These are phyloP conservation scores for Netelia inedita DNA, from an alignment of 2,888 invertebrate species.

Conservation along the genomic window DNA sequence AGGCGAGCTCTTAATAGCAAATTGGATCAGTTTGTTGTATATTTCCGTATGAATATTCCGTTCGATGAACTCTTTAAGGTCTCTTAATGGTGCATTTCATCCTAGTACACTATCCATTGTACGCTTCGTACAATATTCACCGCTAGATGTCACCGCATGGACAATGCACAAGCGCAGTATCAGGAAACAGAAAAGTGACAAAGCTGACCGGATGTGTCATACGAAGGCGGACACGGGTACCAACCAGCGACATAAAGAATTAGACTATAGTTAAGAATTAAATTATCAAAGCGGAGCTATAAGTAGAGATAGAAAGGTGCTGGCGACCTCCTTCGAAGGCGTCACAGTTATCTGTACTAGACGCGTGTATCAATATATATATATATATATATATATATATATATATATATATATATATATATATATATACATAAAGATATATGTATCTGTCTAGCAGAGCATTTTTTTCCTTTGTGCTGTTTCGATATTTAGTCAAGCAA, in stretches of 20 bases:
- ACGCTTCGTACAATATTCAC: too few relatives aligned
- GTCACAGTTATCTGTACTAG: neutral
- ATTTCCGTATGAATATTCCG: too few relatives aligned
- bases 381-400: neutral
- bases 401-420: neutral
- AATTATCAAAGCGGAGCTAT: conserved; percentile 42
- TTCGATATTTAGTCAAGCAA: conserved; percentile 50
- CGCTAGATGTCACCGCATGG: too few relatives aligned
- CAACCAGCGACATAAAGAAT: conserved; percentile 9
- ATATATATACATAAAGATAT: neutral
- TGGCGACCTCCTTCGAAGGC: conserved; percentile 55
- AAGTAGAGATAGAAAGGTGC: conserved; percentile 54
- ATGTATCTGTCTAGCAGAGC: neutral
- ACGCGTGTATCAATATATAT: neutral
- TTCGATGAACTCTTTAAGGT: too few relatives aligned
- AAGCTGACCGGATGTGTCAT: conserved; percentile 5
- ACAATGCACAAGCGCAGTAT: neutral
- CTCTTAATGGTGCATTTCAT: too few relatives aligned
- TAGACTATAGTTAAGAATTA: conserved; percentile 15
- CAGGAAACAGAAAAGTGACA: neutral
- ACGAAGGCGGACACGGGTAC: neutral
- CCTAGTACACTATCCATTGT: too few relatives aligned
- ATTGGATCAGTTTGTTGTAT: too few relatives aligned
- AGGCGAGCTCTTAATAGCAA: too few relatives aligned
- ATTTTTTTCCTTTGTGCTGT: conserved; percentile 11